A percentile compares a stretch with the other conserved stretches of the same genome.
These are phyloP conservation scores for Vollenhovia emeryi DNA, from an alignment of 1,140 invertebrate species.

Conservation along the genomic window DNA sequence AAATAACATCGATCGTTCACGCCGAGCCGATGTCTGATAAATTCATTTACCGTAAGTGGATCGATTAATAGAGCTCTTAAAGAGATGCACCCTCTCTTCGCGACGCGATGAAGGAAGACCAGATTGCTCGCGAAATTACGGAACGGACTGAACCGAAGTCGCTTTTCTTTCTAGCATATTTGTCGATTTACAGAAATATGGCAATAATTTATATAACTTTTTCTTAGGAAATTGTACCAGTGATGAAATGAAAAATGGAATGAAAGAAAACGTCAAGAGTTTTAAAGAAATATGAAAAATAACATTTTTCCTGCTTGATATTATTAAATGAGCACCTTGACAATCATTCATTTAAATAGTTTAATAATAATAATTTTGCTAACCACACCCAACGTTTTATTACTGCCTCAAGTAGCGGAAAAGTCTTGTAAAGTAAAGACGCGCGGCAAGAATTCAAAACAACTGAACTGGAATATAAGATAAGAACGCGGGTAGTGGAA, in stretches of 20 bases:
- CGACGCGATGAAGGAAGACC: slow-evolving; percentile 1
- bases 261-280: not conserved
- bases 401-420: slow-evolving; percentile 13
- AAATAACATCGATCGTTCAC: not conserved
- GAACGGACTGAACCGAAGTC: not conserved
- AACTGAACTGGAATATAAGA: slow-evolving; percentile 68
- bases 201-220: not conserved
- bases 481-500: slow-evolving; percentile 37
- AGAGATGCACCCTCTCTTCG: not conserved
- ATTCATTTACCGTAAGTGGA: not conserved
- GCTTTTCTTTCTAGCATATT: not conserved
- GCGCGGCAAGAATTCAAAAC: slow-evolving; percentile 55
- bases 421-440: slow-evolving; percentile 12
- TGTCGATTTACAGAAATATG: not conserved
- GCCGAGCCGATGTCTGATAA: not conserved
- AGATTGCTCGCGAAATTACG: not conserved
- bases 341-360: slow-evolving; percentile 15
- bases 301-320: not conserved
- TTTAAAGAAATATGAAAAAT: not conserved
- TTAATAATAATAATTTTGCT: slow-evolving; percentile 11
- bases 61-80: slow-evolving; percentile 14
- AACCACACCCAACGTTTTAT: slow-evolving; percentile 18
- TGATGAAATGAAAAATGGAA: not conserved
- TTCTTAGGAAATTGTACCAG: not conserved
- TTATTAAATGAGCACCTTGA: not conserved